phyloP scores from a whole-genome alignment of 23 tunicate species.

The Trididemnum miniatum region DNA sequence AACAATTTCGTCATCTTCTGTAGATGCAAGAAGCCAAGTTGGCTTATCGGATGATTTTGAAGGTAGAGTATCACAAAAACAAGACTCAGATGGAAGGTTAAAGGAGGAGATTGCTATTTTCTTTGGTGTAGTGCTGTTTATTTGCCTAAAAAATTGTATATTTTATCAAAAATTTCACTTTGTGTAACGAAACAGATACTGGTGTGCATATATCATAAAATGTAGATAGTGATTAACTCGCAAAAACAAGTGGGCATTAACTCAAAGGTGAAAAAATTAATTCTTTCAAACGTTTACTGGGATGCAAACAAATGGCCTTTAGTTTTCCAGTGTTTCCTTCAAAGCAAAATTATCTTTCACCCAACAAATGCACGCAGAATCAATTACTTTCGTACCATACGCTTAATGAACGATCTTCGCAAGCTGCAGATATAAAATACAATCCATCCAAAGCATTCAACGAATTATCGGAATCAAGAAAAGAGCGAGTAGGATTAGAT shows the following conservation, averaged over 20 bases:
- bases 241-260: too few relatives aligned
- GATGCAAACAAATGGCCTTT: too few relatives aligned
- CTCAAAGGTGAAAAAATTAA: too few relatives aligned
- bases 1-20: slow-evolving; percentile 48
- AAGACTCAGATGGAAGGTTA: slow-evolving; percentile 60
- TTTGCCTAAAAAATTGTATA: slow-evolving; percentile 54
- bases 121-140: slow-evolving; percentile 35
- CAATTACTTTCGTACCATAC: too few relatives aligned
- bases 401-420: slow-evolving; percentile 61
- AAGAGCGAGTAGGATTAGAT: background rate
- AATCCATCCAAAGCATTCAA: slow-evolving; percentile 43
- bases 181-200: too few relatives aligned
- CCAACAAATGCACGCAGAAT: too few relatives aligned
- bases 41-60: slow-evolving; percentile 35
- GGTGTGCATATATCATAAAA: too few relatives aligned
- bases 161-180: too few relatives aligned
- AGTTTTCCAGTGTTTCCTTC: too few relatives aligned
- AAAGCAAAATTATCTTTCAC: too few relatives aligned
- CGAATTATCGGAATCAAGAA: background rate
- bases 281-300: too few relatives aligned
- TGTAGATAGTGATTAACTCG: too few relatives aligned
- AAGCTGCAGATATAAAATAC: slow-evolving; percentile 73
- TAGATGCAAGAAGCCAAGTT: slow-evolving; percentile 30
- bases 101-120: slow-evolving; percentile 58
- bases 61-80: slow-evolving; percentile 22